Conservation (phyloP, 2,797 vertebrate genomes). For the Dicrostonyx torquatus region DNA sequence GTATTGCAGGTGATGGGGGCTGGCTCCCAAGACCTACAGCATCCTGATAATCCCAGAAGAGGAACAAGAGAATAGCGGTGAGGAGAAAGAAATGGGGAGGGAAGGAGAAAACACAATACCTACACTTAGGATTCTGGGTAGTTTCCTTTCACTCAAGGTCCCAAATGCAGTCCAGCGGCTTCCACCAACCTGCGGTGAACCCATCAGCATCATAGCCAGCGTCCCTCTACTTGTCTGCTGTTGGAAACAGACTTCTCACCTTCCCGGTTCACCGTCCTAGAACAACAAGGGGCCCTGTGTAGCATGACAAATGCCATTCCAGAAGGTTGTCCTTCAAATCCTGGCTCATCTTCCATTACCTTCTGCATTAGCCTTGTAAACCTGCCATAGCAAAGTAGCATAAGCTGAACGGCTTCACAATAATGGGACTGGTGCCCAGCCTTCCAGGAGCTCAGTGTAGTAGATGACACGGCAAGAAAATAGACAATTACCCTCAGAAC, state of each 20-base stretch:
- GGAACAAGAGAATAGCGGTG: not conserved
- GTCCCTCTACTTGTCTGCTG: accelerated
- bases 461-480: not conserved
- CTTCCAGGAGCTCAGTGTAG: not conserved
- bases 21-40: not conserved
- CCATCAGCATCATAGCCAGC: not conserved
- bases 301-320: not conserved
- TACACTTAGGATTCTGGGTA: not conserved
- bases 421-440: not conserved
- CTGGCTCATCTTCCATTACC: not conserved
- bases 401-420: not conserved
- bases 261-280: not conserved
- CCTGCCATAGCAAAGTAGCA: not conserved
- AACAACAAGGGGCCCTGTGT: not conserved
- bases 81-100: not conserved
- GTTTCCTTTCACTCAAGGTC: not conserved
- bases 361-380: not conserved
- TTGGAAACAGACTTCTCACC: not conserved
- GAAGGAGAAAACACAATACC: not conserved
- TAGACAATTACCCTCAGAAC: not conserved
- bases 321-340: not conserved
- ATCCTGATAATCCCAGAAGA: not conserved
- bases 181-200: accelerated
- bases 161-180: not conserved
- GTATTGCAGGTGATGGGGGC: not conserved